Evolutionary conservation across 2,113 vertebrate species (phyloP), one percentile per base, ranked within the genome.

Genomic region (Xiphias gladius): DNA sequence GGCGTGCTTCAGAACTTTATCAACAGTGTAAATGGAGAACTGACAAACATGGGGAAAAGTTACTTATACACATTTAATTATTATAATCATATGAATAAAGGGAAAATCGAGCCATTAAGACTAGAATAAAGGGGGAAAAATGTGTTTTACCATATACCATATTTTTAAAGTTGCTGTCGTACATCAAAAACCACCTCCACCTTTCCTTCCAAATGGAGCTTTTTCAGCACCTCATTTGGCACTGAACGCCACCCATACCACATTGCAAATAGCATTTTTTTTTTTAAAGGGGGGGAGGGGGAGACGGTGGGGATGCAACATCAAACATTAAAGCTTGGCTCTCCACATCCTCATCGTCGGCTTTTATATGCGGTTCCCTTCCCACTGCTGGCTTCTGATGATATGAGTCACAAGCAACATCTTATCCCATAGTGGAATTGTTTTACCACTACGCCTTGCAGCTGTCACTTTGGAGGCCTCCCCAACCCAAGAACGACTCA

Each of bases 381-480:
- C 73, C 69, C 66, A 79, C 79, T 75, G 43, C 75, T 82, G 77
- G 75, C 69, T 65, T 70, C 64, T 79, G 77, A 80, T 64, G 65
- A 62, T 68, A 39, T 91, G 85, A 91, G 57, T 88, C 82, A 88
- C 30, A 13, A 41, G 59, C 26, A 48, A 58, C 13, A 24, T 70
- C 66, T 89, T 82, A 82, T 81, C 70, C 64, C 73, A 58, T 79
- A 61, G 81, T 77, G 32, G 50, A 84, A 77, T 57, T 28, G 76
- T 78, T 86, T 83, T 1, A 88, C 63, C 59, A 46, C 70, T 59
- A 57, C 19, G 52, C 68, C 57, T 83, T 64, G 54, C 52, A 24
- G 57, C 59, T 66, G 26, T 77, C 37, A 37, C 73, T 84, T 79
- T 87, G 86, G 86, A 89, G 50, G 20, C n/a, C 58, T 82, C 85